These are phyloP conservation scores for Trichosurus vulpecula DNA, from an alignment of 2,797 vertebrate species.

Conservation along the genomic window DNA sequence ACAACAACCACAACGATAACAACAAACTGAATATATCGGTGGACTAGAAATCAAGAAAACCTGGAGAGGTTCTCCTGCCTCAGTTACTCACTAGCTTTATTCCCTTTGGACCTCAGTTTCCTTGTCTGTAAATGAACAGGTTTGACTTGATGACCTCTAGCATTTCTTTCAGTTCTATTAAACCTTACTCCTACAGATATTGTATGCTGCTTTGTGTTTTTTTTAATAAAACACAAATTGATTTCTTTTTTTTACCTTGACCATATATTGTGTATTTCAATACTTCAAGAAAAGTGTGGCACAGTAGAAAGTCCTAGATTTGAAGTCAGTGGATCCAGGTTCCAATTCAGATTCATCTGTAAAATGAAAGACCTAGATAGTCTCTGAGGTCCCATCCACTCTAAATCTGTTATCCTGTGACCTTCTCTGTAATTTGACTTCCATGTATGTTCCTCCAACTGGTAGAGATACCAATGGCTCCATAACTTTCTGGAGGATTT, in stretches of 20 bases:
- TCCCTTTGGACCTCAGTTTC: background rate
- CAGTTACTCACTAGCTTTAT: background rate
- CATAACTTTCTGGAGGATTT: background rate
- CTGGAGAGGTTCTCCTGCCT: background rate
- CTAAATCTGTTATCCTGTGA: background rate
- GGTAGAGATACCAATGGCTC: background rate
- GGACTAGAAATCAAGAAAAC: background rate
- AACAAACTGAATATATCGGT: background rate
- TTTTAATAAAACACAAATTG: background rate
- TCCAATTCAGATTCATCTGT: background rate
- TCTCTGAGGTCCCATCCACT: background rate
- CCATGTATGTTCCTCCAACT: background rate
- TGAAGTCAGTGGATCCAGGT: background rate
- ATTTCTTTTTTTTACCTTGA: background rate
- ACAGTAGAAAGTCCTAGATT: background rate
- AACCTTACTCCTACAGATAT: background rate
- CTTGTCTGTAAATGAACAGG: background rate
- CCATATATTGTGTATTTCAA: background rate
- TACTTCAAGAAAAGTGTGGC: background rate
- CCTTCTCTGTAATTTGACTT: background rate
- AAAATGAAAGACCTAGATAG: background rate
- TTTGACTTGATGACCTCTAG: background rate
- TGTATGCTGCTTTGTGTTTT: background rate
- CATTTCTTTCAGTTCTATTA: background rate
- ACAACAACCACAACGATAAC: too few relatives aligned